Evolutionary conservation across 2,113 vertebrate genomes (phyloP).

Genomic region (Podilymbus podiceps): DNA sequence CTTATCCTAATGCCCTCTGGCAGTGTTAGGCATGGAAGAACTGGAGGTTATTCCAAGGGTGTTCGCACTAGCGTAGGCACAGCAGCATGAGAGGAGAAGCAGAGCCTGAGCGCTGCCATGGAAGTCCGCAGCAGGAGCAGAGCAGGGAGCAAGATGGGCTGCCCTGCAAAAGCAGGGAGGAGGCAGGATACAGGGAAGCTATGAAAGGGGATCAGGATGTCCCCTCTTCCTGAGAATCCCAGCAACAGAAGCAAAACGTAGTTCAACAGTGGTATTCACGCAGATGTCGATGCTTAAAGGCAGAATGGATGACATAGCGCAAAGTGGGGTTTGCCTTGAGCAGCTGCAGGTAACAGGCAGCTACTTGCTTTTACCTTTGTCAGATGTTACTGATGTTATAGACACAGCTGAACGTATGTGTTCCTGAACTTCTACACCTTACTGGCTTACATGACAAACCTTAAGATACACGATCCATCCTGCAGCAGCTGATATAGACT

Average conservation of each 20-base stretch:
- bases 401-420: not conserved
- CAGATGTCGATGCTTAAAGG: not conserved
- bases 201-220: not conserved
- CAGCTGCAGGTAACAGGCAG: not conserved
- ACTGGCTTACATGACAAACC: not conserved
- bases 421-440: not conserved
- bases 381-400: not conserved
- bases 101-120: not conserved
- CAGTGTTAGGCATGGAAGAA: not conserved
- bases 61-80: not conserved
- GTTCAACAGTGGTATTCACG: not conserved
- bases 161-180: not conserved
- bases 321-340: not conserved
- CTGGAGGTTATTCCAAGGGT: not conserved
- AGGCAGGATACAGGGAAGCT: not conserved
- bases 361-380: not conserved
- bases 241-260: not conserved
- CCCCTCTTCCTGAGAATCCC: not conserved
- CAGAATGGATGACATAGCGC: not conserved
- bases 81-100: not conserved
- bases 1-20: not conserved
- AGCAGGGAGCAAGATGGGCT: not conserved
- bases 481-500: not conserved
- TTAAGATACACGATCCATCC: not conserved
- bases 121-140: not conserved